phyloP scores from a whole-genome alignment of 2,888 invertebrate species.

The Eupithecia centaureata region DNA sequence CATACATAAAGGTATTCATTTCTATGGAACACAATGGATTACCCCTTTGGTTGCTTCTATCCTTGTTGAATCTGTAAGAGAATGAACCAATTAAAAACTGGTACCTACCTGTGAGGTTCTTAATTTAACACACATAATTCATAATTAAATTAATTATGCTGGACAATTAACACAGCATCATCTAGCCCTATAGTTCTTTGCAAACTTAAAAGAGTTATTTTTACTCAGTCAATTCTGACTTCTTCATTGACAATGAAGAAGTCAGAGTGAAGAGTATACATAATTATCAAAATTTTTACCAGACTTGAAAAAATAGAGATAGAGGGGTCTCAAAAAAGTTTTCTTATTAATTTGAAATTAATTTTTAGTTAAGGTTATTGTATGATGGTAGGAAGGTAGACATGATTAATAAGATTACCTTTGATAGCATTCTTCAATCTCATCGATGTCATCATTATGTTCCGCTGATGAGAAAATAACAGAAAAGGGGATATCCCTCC shows the following conservation, averaged over 20 bases:
- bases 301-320: too few relatives aligned
- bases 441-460: slow-evolving; percentile 71
- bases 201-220: too few relatives aligned
- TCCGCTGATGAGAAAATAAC: slow-evolving; percentile 51
- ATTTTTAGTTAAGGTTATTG: too few relatives aligned
- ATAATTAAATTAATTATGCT: too few relatives aligned
- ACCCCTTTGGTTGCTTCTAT: slow-evolving; percentile 84
- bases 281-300: too few relatives aligned
- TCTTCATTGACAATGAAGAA: too few relatives aligned
- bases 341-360: too few relatives aligned
- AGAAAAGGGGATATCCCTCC: slow-evolving; percentile 93
- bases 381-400: not conserved
- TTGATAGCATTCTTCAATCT: slow-evolving; percentile 85
- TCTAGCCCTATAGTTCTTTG: too few relatives aligned
- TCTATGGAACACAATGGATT: slow-evolving; percentile 94
- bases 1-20: slow-evolving; percentile 94
- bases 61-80: slow-evolving; percentile 86
- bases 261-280: too few relatives aligned
- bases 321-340: too few relatives aligned
- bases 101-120: not conserved
- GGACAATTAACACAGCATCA: too few relatives aligned
- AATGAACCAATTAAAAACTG: not conserved
- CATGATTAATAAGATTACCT: slow-evolving; percentile 56
- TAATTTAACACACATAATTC: not conserved
- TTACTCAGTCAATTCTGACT: too few relatives aligned